Evolutionary conservation across 2,797 vertebrate species (phyloP).

Genomic region (Sternarchorhynchus goeldii): DNA sequence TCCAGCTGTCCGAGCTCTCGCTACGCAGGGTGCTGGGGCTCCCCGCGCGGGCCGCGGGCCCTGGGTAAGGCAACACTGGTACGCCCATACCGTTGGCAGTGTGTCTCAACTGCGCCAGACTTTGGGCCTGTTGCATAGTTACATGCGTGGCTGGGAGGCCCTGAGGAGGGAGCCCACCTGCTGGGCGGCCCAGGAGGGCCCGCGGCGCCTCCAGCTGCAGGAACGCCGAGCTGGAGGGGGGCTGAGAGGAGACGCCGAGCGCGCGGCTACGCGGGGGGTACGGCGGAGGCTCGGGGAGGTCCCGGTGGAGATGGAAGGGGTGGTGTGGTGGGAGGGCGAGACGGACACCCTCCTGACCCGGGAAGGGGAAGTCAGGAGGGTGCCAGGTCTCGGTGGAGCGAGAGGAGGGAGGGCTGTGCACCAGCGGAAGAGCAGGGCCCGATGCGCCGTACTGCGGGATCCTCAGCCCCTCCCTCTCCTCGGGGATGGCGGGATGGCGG

Average conservation of each 20-base stretch:
- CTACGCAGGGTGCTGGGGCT: slow-evolving; percentile 96
- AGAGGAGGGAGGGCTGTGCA: slow-evolving; percentile 90
- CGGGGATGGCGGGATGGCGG: slow-evolving; percentile 92
- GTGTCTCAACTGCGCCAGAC: slow-evolving; percentile 99
- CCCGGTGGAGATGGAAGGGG: slow-evolving; percentile 84
- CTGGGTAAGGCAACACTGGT: slow-evolving; percentile 99
- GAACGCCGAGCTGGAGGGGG: slow-evolving; percentile 91
- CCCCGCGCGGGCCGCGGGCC: slow-evolving; percentile 87
- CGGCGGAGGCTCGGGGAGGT: slow-evolving; percentile 86
- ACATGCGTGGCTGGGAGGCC: slow-evolving; percentile 89
- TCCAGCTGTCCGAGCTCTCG: slow-evolving; percentile 88
- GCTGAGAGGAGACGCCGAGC: slow-evolving; percentile 82
- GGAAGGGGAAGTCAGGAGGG: slow-evolving; percentile 90
- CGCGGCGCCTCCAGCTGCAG: slow-evolving; percentile 94
- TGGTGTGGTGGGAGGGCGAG: slow-evolving; percentile 92
- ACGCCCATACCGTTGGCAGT: slow-evolving; percentile 98
- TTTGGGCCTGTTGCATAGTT: slow-evolving; percentile 97
- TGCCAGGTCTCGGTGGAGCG: slow-evolving; percentile 95
- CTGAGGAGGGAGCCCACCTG: slow-evolving; percentile 79
- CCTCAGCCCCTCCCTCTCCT: slow-evolving; percentile 90
- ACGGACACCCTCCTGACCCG: slow-evolving; percentile 88
- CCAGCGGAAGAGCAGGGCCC: slow-evolving; percentile 92
- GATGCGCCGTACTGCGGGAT: slow-evolving; percentile 82
- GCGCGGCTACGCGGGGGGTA: slow-evolving; percentile 80
- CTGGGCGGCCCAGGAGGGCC: slow-evolving; percentile 81